Evolutionary conservation across 1,140 invertebrate genomes (phyloP), one percentile per base, ranked within the genome.

Genomic region (Ephestia elutella): DNA sequence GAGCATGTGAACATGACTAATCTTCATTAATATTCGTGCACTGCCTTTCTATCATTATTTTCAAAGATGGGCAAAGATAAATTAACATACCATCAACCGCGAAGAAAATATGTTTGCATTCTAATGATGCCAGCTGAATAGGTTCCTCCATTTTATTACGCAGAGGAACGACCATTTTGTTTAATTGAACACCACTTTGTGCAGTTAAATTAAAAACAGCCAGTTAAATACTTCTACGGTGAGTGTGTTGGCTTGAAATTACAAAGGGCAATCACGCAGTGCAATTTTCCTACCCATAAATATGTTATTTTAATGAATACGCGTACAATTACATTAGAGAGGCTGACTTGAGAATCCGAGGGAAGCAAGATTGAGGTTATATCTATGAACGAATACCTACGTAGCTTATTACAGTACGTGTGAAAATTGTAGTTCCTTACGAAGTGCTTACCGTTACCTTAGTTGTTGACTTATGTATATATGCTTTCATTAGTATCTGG

Each of bases 341-440:
- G 38, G 15, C 38, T 17, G 2, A 44, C 13, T 44, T 44, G 38
- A 44, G 15, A 44, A 44, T 44, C 38, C n/a, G 38, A 44, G 38
- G 38, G 38, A 44, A 44, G 30, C 1, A 44, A 44, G 38, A 44
- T 44, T 44, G 38, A 44, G 38, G 38, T 44, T 44, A 44, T 44
- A 44, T 44, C 32, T 35, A 10, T 35, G 32, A 35, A 50, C 10
- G 50, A 25, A 17, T 53, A 53, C 20, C 5, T 53, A 53, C 50
- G 19, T 53, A 54, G 49, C 49, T 60, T 49, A 59, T 62, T 67
- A 5, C 65, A 61, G 60, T 59, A 68, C 54, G 60, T 68, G 65
- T 67, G 68, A 71, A 68, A 71, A 63, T 35, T 63, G 63, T 63
- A 55, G 58, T 59, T 60, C 57, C 59, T 68, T 64, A 64, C 51